Conservation (phyloP, 1,140 invertebrate genomes). For the Phymorhynchus buccinoides region DNA sequence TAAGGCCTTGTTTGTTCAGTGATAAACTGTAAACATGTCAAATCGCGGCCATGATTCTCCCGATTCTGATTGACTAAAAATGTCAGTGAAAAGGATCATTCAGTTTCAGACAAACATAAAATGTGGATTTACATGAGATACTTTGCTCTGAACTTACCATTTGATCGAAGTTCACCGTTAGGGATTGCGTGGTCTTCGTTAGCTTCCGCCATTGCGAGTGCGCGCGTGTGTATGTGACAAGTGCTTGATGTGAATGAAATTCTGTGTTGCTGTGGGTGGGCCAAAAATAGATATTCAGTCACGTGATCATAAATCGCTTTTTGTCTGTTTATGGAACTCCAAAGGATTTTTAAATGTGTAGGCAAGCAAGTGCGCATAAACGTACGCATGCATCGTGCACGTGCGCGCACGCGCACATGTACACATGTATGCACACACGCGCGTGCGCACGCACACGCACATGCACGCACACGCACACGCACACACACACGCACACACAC, state of each 20-base stretch:
- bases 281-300: not conserved
- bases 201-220: slow-evolving; percentile 22
- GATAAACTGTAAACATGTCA: not conserved
- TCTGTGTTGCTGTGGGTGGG: too few relatives aligned
- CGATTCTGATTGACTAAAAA: not conserved
- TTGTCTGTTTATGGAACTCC: too few relatives aligned
- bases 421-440: too few relatives aligned
- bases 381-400: too few relatives aligned
- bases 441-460: too few relatives aligned
- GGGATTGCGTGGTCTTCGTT: slow-evolving; percentile 27
- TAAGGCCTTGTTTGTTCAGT: not conserved
- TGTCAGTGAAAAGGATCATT: not conserved
- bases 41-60: not conserved
- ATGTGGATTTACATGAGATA: not conserved
- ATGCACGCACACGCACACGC: too few relatives aligned
- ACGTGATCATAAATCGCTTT: not conserved
- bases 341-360: too few relatives aligned
- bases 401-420: too few relatives aligned
- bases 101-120: not conserved
- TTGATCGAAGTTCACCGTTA: slow-evolving; percentile 12
- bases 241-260: not conserved
- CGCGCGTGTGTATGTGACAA: not conserved
- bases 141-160: not conserved
- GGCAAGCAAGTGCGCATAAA: too few relatives aligned
- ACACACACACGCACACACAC: too few relatives aligned